These are phyloP conservation scores for Elysia chlorotica DNA, from an alignment of 1,140 invertebrate genomes.

Conservation along the genomic window DNA sequence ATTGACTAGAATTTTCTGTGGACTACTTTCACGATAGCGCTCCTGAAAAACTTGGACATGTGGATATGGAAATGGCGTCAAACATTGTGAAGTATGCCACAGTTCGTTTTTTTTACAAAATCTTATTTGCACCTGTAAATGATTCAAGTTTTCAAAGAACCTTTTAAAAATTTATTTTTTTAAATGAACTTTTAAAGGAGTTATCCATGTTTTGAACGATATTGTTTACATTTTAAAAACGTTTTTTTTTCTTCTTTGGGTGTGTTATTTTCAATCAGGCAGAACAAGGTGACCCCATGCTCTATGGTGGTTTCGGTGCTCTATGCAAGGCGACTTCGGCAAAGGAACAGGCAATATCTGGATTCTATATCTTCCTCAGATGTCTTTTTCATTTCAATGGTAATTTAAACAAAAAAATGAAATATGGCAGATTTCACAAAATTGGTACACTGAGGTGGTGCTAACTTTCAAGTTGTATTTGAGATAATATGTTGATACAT, in stretches of 20 bases:
- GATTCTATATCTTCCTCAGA: slow-evolving; percentile 77
- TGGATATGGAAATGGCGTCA: not conserved
- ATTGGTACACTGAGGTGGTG: too few relatives aligned
- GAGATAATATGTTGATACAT: too few relatives aligned
- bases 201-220: too few relatives aligned
- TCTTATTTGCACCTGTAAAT: too few relatives aligned
- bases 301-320: slow-evolving; percentile 79
- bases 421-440: too few relatives aligned
- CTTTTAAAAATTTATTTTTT: too few relatives aligned
- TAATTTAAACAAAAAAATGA: too few relatives aligned
- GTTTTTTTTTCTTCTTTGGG: not conserved
- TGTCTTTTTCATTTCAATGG: slow-evolving; percentile 89
- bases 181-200: too few relatives aligned
- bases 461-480: too few relatives aligned
- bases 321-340: slow-evolving; percentile 56
- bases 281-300: slow-evolving; percentile 84
- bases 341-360: not conserved
- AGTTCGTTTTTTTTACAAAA: too few relatives aligned
- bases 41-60: not conserved
- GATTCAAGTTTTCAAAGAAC: too few relatives aligned
- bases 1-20: not conserved
- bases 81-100: not conserved
- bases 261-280: slow-evolving; percentile 57
- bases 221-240: not conserved
- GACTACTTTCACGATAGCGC: not conserved